phyloP scores from a whole-genome alignment of 2,888 invertebrate species.

The Stenodera caucasica region DNA sequence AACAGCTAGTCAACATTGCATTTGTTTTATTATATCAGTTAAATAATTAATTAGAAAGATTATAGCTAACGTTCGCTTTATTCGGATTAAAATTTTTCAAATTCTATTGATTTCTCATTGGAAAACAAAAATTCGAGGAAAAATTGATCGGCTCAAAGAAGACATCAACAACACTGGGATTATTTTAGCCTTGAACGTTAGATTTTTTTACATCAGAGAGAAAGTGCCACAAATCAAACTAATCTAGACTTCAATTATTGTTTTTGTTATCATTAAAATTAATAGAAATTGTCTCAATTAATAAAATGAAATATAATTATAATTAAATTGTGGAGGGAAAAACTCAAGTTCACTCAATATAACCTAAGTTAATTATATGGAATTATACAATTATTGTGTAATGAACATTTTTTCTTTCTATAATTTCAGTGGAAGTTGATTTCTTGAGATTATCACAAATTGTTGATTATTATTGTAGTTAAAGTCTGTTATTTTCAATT shows the following conservation, averaged over 20 bases:
- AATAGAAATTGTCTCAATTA: neutral
- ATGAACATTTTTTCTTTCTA: neutral
- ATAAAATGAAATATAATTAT: too few species aligned
- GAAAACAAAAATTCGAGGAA: too few species aligned
- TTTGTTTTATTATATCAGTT: too few species aligned
- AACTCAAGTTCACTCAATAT: neutral
- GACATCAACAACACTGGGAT: neutral
- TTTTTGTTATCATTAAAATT: neutral
- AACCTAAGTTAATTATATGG: neutral
- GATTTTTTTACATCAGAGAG: neutral
- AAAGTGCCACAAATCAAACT: conserved; percentile 2
- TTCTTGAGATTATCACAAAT: neutral
- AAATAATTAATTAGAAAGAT: too few species aligned
- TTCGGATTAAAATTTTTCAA: too few species aligned
- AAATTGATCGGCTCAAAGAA: too few species aligned
- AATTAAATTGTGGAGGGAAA: neutral
- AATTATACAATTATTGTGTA: conserved; percentile 5
- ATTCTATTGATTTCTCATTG: too few species aligned
- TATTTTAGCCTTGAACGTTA: neutral
- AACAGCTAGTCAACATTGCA: too few species aligned
- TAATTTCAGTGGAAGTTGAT: neutral
- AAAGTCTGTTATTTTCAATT: conserved; percentile 10
- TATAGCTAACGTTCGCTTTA: too few species aligned
- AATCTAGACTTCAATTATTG: neutral
- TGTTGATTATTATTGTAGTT: neutral